These are phyloP conservation scores for Allolobophora icterica DNA, from an alignment of 2,888 invertebrate species.

Conservation along the genomic window DNA sequence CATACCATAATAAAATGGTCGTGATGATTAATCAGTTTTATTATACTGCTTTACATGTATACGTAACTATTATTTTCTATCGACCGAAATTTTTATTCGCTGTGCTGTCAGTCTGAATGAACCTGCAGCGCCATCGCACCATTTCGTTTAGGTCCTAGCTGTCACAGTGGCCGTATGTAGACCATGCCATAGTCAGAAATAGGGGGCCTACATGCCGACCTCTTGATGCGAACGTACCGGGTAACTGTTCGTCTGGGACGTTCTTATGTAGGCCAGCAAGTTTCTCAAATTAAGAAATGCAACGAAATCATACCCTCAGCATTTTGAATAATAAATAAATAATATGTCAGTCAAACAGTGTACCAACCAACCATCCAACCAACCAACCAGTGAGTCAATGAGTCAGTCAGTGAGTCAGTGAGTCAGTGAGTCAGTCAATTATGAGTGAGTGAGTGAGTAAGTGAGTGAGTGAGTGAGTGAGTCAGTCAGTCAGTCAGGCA, in stretches of 20 bases:
- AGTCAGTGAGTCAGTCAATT: background rate
- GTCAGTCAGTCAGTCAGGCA: background rate
- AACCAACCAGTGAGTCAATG: background rate
- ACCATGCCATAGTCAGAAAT: background rate
- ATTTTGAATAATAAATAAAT: background rate
- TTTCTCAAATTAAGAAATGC: background rate
- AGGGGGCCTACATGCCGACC: no score
- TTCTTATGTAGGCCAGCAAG: background rate
- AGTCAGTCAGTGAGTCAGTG: background rate
- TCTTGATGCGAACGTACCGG: no score
- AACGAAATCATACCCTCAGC: background rate
- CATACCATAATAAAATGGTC: background rate
- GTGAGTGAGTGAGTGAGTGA: background rate
- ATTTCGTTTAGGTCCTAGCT: background rate
- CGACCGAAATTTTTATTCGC: background rate
- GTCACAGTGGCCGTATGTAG: no score
- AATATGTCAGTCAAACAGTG: background rate
- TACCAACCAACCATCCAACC: background rate
- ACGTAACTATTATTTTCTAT: background rate
- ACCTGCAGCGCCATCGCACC: background rate
- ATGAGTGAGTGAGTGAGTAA: background rate
- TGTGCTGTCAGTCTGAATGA: background rate
- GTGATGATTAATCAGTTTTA: background rate
- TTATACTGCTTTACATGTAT: background rate
- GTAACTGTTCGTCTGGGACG: background rate